Conservation (phyloP, 1,140 invertebrate genomes). For the Plectrocnemia conspersa region DNA sequence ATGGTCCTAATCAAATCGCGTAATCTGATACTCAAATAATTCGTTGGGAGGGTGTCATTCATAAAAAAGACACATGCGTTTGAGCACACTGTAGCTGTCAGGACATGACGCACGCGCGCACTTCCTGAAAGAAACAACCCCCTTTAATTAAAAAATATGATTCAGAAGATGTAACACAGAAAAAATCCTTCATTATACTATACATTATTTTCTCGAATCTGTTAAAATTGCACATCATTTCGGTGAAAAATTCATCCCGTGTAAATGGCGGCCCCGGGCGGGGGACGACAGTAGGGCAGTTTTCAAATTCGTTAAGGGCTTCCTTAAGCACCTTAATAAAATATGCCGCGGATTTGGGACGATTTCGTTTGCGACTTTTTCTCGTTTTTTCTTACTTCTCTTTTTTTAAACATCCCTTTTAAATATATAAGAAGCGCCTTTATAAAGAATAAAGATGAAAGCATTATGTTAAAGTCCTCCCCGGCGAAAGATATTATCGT, state of each 20-base stretch:
- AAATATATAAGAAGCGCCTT: constrained; percentile 18
- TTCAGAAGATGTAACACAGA: neutral
- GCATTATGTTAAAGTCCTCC: constrained; percentile 29
- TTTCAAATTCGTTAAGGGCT: constrained; percentile 10
- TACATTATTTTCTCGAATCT: no score
- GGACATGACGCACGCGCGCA: neutral
- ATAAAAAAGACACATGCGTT: constrained; percentile 6
- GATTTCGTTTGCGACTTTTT: constrained; percentile 5
- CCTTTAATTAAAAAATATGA: neutral
- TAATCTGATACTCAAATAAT: constrained; percentile 25
- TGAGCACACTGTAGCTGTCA: neutral
- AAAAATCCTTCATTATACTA: neutral
- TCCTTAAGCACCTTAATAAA: constrained; percentile 14
- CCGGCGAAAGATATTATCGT: constrained; percentile 21
- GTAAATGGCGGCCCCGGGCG: constrained; percentile 1
- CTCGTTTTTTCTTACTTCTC: no score
- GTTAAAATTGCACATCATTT: no score
- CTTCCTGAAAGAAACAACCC: constrained; percentile 10
- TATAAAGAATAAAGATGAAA: constrained; percentile 25
- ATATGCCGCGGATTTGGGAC: constrained; percentile 10
- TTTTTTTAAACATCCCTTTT: constrained; percentile 6
- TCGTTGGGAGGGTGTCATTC: constrained; percentile 4
- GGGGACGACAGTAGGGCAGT: neutral
- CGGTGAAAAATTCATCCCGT: no score
- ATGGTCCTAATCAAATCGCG: constrained; percentile 22